Percentiles rank a stretch among this genome's conserved stretches.
Conservation (phyloP, 2,113 vertebrate genomes). For the Fukomys damarensis region DNA sequence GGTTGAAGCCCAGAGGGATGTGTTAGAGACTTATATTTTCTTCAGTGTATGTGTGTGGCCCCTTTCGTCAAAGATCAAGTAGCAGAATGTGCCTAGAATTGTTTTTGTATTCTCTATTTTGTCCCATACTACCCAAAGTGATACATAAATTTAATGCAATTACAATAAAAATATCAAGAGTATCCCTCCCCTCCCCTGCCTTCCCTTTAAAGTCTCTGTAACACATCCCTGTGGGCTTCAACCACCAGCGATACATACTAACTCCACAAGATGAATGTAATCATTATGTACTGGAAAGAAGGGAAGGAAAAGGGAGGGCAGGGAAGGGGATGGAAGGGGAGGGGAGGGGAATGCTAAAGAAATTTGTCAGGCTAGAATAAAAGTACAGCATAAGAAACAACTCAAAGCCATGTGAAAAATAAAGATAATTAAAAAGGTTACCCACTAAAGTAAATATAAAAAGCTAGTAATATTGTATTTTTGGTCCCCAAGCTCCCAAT, state of each 20-base stretch:
- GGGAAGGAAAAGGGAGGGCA: too few species aligned
- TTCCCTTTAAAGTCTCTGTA: neutral
- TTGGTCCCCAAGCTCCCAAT: neutral
- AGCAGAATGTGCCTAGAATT: too few species aligned
- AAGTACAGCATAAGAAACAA: neutral
- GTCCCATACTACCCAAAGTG: neutral
- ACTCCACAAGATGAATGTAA: neutral
- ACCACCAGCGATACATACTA: neutral
- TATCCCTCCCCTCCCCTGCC: too few species aligned
- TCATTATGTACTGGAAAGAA: neutral
- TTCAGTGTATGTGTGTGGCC: too few species aligned
- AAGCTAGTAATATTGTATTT: neutral
- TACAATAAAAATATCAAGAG: neutral
- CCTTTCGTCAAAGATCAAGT: too few species aligned
- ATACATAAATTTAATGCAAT: neutral
- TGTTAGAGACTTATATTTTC: too few species aligned
- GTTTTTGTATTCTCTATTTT: too few species aligned
- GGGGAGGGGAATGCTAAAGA: neutral
- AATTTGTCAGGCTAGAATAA: neutral
- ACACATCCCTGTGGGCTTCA: neutral
- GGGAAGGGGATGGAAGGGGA: too few species aligned
- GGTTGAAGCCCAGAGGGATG: too few species aligned
- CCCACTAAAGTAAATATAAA: neutral
- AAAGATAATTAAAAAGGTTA: neutral
- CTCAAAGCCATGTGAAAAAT: neutral